phyloP scores from a whole-genome alignment of 1,140 invertebrate species.

The Tetragnatha versicolor region DNA sequence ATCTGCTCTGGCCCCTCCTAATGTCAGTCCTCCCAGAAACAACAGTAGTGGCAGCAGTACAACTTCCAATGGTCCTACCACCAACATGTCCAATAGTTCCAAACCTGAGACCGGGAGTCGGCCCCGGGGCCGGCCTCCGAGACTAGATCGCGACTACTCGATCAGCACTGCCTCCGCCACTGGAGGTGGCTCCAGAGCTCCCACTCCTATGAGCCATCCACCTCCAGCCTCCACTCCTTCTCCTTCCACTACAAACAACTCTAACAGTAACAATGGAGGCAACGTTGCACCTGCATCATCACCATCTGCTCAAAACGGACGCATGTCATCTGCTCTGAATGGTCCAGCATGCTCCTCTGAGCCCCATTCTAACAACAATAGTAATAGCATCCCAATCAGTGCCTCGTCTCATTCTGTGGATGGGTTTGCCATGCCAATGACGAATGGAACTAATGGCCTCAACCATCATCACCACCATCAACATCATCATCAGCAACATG shows the following conservation, averaged over 20 bases:
- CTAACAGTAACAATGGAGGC: slow-evolving; percentile 30
- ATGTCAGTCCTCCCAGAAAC: slow-evolving; percentile 45
- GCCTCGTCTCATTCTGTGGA: slow-evolving; percentile 52
- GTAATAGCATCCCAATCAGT: slow-evolving; percentile 45
- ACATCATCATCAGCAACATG: slow-evolving; percentile 38
- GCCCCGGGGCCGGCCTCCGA: slow-evolving; percentile 53
- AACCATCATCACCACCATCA: slow-evolving; percentile 52
- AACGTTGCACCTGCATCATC: slow-evolving; percentile 32
- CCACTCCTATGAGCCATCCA: slow-evolving; percentile 45
- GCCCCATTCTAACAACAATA: slow-evolving; percentile 25
- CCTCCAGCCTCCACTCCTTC: slow-evolving; percentile 50
- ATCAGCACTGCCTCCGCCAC: slow-evolving; percentile 51
- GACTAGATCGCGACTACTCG: slow-evolving; percentile 54
- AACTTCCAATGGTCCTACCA: slow-evolving; percentile 48
- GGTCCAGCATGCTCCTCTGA: slow-evolving; percentile 41
- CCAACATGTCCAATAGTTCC: slow-evolving; percentile 49
- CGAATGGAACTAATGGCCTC: slow-evolving; percentile 50
- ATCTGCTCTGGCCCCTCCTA: slow-evolving; percentile 39
- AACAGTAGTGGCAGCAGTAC: slow-evolving; percentile 33
- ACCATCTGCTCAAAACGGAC: slow-evolving; percentile 56
- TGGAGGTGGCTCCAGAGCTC: slow-evolving; percentile 44
- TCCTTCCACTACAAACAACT: slow-evolving; percentile 46
- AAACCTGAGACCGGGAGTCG: slow-evolving; percentile 50
- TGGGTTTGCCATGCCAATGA: slow-evolving; percentile 54
- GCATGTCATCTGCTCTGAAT: slow-evolving; percentile 46